Conservation (phyloP, 2,113 vertebrate genomes). For the Canis aureus region DNA sequence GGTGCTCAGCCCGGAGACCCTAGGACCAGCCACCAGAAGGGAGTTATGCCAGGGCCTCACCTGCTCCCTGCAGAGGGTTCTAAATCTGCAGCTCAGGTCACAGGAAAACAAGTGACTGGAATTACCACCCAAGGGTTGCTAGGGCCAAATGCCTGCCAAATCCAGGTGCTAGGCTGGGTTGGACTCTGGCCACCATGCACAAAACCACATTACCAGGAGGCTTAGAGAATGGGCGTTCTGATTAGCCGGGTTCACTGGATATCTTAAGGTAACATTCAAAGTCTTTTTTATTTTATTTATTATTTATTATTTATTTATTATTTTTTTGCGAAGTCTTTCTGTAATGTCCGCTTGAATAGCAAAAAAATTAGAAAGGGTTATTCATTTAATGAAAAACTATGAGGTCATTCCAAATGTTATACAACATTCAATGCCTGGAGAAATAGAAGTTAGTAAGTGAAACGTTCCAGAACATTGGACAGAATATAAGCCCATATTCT, state of each 20-base stretch:
- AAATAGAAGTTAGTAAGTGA: neutral
- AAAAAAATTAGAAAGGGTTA: neutral
- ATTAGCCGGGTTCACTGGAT: neutral
- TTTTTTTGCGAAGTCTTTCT: neutral
- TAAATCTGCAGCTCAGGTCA: neutral
- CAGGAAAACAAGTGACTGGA: neutral
- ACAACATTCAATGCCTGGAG: neutral
- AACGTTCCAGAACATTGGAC: neutral
- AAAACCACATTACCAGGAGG: conserved; percentile 35
- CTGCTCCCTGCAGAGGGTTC: neutral
- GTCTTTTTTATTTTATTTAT: neutral
- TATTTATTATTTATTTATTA: too few species aligned
- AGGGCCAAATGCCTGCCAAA: neutral
- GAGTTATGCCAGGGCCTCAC: neutral
- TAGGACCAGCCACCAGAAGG: neutral
- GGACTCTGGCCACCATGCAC: conserved; percentile 33
- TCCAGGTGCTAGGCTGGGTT: neutral
- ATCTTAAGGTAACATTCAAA: neutral
- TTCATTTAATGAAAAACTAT: neutral
- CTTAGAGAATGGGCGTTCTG: neutral
- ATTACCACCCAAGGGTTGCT: neutral
- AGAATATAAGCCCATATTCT: neutral
- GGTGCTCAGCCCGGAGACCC: neutral
- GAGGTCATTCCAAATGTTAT: neutral
- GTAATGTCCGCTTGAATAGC: neutral